Base-by-base conservation (phyloP, 1,140 invertebrate species). In the Acromyrmex heyeri region DNA sequence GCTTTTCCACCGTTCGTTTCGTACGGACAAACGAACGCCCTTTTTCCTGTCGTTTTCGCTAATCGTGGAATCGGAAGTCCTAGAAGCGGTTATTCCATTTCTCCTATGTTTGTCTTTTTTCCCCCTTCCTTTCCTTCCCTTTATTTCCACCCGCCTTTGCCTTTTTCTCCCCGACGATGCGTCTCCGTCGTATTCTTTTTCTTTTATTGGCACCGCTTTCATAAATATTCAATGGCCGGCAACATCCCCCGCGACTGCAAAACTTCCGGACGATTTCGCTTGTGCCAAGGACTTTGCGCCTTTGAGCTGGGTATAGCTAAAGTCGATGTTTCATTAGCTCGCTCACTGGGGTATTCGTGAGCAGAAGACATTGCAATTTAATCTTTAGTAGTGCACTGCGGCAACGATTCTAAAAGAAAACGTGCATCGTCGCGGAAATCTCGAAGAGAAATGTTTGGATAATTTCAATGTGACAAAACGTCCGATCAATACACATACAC, bases 191-290 rank as follows among this genome's bases (percentile, higher is more conserved):
- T 73, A 48, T 73, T 82, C 53, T 55, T 78, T 76, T 62, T 73
- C 88, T 86, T 61, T 86, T 83, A 85, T 88, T 77, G 86, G 55
- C 67, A 77, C 61, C 50, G 69, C 61, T 91, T 91, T 90, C 90
- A 88, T 91, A 90, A 91, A 91, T 91, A 91, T 91, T 91, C 90
- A 90, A 88, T 87, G 69, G 81, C 76, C 87, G 87, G 34, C 67
- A 53, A 64, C 50, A 89, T 86, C 87, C 64, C 77, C 48, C 57
- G 79, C 50, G 89, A 90, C 89, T 88, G 65, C 83, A 61, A 90
- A 91, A 91, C 77, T 91, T 91, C 89, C 87, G 89, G 44, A 34
- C 78, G 73, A 91, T 91, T 88, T 90, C 85, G 83, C 82, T 72
- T 57, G 72, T 59, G 82, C 81, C 89, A 86, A 82, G 86, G 76